phyloP scores from a whole-genome alignment of 1,140 invertebrate genomes.

The Ptiloglossa arizonensis region DNA sequence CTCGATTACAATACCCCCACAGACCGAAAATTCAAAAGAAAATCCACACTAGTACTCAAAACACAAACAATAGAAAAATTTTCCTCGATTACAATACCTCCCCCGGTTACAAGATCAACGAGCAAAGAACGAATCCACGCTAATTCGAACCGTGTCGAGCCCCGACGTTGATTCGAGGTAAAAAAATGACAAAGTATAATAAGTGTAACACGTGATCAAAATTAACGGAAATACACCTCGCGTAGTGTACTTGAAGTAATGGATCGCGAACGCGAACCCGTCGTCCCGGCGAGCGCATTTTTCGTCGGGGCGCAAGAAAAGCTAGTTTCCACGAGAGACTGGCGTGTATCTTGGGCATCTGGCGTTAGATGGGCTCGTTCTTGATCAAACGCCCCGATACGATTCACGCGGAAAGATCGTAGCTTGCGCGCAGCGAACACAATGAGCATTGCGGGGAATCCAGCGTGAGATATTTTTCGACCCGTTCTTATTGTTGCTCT shows the following conservation, averaged over 20 bases:
- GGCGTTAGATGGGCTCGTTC: constrained; percentile 30
- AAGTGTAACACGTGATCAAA: too few relatives aligned
- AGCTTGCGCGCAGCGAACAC: constrained; percentile 58
- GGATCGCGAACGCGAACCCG: neutral
- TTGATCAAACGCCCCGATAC: constrained; percentile 62
- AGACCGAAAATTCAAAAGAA: too few relatives aligned
- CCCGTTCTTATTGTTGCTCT: constrained; percentile 58
- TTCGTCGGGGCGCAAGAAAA: constrained; percentile 37
- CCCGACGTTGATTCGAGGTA: too few relatives aligned
- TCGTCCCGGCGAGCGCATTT: neutral
- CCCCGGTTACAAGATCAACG: too few relatives aligned
- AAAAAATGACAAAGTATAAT: too few relatives aligned
- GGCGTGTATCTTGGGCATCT: constrained; percentile 27
- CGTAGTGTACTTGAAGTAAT: neutral
- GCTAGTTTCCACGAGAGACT: constrained; percentile 41
- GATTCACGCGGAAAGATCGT: constrained; percentile 57
- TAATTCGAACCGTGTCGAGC: too few relatives aligned
- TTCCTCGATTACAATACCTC: too few relatives aligned
- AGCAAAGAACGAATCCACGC: too few relatives aligned
- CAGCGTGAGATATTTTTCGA: constrained; percentile 61
- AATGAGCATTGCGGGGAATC: constrained; percentile 60
- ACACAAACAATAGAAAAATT: too few relatives aligned
- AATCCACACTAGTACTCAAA: too few relatives aligned
- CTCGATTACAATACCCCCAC: too few relatives aligned
- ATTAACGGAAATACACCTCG: too few relatives aligned